Evolutionary conservation across 2,888 invertebrate genomes (phyloP), one percentile per base, ranked within the genome.

Genomic region (Neuroscelio doddi): DNA sequence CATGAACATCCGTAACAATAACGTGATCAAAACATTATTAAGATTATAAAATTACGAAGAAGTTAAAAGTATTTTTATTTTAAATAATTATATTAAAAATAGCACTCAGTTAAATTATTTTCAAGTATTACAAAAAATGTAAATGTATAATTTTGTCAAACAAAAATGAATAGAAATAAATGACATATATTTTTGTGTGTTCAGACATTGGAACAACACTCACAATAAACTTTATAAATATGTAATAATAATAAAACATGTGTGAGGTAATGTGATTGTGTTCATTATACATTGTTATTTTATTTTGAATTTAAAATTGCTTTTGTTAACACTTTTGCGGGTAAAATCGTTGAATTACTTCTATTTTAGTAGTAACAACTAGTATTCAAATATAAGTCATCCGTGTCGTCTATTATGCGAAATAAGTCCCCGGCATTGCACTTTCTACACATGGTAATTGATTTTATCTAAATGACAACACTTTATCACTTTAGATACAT

Each of bases 1-100:
- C 82, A 79, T 81, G 79, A 81, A 81, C 80, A 75, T 71, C 68
- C 68, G 72, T 56, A 75, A 67, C 59, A 64, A 56, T 62, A 45
- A 62, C 50, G 56, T 52, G 50, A 68, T 64, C 41, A 50, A 39
- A 61, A 64, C 30, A 53, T 67, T 55, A 58, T 67, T 55, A 61
- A 57, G n/a, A 49, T 47, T 56, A 68, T 41, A 65, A 42, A 55
- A 27, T 55, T 29, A 38, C 44, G 21, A 55, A 21, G 44, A 38
- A 57, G 46, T 21, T 21, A 21, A n/a, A n/a, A n/a, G n/a, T n/a
- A n/a, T n/a, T n/a, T n/a, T n/a, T n/a, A n/a, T n/a, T n/a, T n/a
- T n/a, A n/a, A n/a, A n/a, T n/a, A n/a, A n/a, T n/a, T n/a, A n/a
- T 17, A 15, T 45, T 24, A 16, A 39, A 4, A 24, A 5, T 16